phyloP scores from a whole-genome alignment of 2,888 invertebrate genomes.

The Drosophila antonietae region DNA sequence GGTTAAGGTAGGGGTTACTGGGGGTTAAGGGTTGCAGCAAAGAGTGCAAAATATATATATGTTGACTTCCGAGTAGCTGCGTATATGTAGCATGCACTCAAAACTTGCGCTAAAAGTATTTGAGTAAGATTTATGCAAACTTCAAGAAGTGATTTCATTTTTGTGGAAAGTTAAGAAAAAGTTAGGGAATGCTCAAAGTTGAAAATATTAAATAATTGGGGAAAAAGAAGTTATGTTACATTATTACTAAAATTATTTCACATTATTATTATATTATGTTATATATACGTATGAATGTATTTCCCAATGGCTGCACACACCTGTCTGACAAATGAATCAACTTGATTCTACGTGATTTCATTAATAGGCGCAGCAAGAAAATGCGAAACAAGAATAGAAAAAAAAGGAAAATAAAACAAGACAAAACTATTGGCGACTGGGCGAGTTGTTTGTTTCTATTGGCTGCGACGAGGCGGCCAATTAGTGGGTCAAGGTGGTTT shows the following conservation, averaged over 20 bases:
- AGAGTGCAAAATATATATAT: conserved; percentile 4
- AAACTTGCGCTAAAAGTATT: conserved; percentile 6
- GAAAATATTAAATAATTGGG: background rate
- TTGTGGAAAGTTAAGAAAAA: background rate
- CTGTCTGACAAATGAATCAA: conserved; percentile 32
- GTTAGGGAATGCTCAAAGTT: background rate
- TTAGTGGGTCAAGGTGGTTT: conserved; percentile 80
- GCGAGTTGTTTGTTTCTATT: conserved; percentile 4
- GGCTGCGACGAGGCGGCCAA: conserved; percentile 54
- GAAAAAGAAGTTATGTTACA: too few relatives aligned
- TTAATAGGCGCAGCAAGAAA: conserved; percentile 24
- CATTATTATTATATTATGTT: background rate
- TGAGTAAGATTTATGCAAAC: background rate
- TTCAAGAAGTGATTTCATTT: background rate
- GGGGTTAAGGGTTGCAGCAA: background rate
- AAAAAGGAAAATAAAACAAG: conserved; percentile 17
- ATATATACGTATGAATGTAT: background rate
- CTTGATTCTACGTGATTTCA: conserved; percentile 14
- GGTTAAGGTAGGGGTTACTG: background rate
- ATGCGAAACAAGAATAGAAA: conserved; percentile 7
- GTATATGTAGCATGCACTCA: background rate
- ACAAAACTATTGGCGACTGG: conserved; percentile 16
- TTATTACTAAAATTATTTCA: too few relatives aligned
- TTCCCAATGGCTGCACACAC: conserved; percentile 20
- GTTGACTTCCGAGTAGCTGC: background rate